Evolutionary conservation across 2,797 vertebrate species (phyloP).

Genomic region (Epinephelus malabaricus): DNA sequence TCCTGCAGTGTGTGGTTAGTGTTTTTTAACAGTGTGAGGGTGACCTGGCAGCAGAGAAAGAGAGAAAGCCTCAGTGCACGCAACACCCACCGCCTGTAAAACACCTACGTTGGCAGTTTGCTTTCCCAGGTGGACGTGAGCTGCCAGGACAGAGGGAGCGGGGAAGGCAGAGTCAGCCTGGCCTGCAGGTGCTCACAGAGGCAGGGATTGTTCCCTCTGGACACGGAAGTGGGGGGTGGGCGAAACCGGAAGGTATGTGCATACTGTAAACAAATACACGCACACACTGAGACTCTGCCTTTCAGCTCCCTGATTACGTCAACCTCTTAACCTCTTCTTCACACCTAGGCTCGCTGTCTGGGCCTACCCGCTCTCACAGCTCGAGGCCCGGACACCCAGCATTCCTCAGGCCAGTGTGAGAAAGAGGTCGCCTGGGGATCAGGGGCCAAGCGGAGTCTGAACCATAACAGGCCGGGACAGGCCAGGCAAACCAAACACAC

Average conservation of each 20-base stretch:
- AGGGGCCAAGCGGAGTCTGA: conserved; percentile 75
- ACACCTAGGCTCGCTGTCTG: conserved; percentile 68
- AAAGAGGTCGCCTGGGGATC: conserved; percentile 76
- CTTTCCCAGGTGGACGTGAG: conserved; percentile 70
- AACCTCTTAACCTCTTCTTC: conserved; percentile 64
- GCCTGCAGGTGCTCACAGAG: conserved; percentile 78
- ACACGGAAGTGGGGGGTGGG: conserved; percentile 26
- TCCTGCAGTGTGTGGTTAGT: conserved; percentile 60
- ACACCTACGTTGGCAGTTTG: conserved; percentile 71
- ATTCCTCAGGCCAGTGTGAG: conserved; percentile 81
- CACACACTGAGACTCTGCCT: conserved; percentile 18
- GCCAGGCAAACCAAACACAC: conserved; percentile 34
- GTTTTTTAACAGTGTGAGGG: conserved; percentile 55
- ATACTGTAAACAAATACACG: conserved; percentile 44
- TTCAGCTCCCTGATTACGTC: conserved; percentile 56
- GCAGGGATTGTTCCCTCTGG: conserved; percentile 67
- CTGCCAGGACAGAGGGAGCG: conserved; percentile 54
- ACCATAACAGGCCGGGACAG: conserved; percentile 29
- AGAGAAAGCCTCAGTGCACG: conserved; percentile 28
- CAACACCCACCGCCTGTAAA: conserved; percentile 67
- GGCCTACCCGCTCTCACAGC: conserved; percentile 36
- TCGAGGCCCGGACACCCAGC: conserved; percentile 59
- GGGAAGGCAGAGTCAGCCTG: conserved; percentile 44
- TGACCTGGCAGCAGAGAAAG: conserved; percentile 67
- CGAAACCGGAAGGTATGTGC: conserved; percentile 15